Evolutionary conservation across 2,797 vertebrate species (phyloP).

Genomic region (Pangasius djambal): DNA sequence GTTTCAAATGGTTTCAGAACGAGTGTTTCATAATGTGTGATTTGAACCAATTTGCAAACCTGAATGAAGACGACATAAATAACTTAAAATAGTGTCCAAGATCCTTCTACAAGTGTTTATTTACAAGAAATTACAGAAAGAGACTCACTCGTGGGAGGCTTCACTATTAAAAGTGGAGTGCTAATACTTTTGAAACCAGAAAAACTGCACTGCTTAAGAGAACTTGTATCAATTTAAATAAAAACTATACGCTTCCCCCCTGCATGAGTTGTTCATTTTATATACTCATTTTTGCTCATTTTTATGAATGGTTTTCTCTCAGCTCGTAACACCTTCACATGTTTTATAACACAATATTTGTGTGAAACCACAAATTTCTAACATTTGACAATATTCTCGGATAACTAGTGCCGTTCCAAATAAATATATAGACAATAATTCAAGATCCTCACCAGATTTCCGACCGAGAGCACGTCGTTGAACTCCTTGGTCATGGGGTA

Average conservation of each 20-base stretch:
- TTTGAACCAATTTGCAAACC: no score
- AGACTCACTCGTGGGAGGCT: background rate
- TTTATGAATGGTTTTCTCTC: no score
- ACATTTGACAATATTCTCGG: background rate
- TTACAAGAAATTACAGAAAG: background rate
- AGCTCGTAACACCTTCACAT: no score
- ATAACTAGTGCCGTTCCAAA: background rate
- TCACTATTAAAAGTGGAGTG: background rate
- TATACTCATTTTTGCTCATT: no score
- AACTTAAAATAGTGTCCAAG: no score
- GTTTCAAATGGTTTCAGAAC: no score
- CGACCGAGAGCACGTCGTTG: conserved; percentile 84
- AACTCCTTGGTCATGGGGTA: conserved; percentile 93
- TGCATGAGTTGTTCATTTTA: no score
- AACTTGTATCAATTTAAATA: no score
- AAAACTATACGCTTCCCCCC: no score
- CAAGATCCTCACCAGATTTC: conserved; percentile 84
- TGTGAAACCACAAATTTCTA: background rate
- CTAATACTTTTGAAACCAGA: background rate
- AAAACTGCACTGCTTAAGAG: background rate
- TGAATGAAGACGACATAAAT: no score
- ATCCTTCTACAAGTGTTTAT: background rate
- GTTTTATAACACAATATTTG: background rate
- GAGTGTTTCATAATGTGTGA: no score
- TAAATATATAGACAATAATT: background rate